Evolutionary conservation across 2,797 vertebrate genomes (phyloP).

Genomic region (Ficedula albicollis): DNA sequence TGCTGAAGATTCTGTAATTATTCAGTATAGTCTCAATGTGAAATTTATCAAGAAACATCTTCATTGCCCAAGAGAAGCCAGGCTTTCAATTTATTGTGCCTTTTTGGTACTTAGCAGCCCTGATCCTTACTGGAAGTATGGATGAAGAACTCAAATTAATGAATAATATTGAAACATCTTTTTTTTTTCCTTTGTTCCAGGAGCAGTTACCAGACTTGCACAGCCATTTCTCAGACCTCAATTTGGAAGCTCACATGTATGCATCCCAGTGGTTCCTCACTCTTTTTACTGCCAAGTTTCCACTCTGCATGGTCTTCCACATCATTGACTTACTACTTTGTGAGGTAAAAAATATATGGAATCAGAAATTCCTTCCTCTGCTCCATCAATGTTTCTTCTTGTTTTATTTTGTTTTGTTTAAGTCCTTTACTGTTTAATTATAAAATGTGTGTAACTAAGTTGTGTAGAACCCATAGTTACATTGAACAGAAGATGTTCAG

Average conservation of each 20-base stretch:
- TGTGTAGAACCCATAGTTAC: not conserved
- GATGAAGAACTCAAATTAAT: not conserved
- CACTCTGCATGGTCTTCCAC: slow-evolving; percentile 99
- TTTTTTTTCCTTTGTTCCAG: slow-evolving; percentile 71
- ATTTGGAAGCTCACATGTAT: slow-evolving; percentile 97
- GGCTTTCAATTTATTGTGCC: not conserved
- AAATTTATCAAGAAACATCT: not conserved
- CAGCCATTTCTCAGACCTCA: slow-evolving; percentile 89
- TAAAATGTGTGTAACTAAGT: not conserved
- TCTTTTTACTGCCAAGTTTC: slow-evolving; percentile 98
- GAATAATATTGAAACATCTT: not conserved
- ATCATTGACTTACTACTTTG: slow-evolving; percentile 97
- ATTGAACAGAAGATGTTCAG: not conserved
- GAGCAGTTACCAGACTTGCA: slow-evolving; percentile 93
- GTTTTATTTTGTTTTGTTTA: not conserved
- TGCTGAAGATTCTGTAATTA: not conserved
- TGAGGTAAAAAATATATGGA: slow-evolving; percentile 80
- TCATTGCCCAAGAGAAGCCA: not conserved
- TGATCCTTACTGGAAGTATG: not conserved
- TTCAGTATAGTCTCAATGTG: not conserved
- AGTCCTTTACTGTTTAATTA: not conserved
- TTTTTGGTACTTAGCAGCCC: not conserved
- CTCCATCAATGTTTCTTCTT: not conserved
- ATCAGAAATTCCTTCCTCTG: not conserved
- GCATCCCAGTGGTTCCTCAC: slow-evolving; percentile 99